Percentiles rank a stretch among this genome's conserved stretches.
Conservation (phyloP, 2,888 invertebrate species). For the Cantharis rufa region DNA sequence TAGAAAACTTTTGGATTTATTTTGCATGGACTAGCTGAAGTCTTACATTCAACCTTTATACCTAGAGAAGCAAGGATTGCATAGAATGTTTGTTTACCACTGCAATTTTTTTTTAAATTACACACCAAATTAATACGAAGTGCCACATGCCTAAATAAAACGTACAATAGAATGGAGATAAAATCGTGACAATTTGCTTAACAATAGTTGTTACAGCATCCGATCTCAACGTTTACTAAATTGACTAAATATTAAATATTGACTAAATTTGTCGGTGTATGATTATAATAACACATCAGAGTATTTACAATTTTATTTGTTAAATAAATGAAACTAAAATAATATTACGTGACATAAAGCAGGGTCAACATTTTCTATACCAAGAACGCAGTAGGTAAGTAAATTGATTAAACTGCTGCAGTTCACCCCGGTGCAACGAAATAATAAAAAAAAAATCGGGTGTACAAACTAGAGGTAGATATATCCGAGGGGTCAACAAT, state of each 20-base stretch:
- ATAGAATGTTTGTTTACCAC: background rate
- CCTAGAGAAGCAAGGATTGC: background rate
- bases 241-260: background rate
- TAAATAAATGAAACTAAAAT: background rate
- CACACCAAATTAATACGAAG: background rate
- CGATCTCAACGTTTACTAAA: background rate
- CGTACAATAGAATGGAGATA: background rate
- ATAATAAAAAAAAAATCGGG: background rate
- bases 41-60: no score
- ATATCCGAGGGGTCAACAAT: constrained; percentile 42
- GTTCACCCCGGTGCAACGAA: background rate
- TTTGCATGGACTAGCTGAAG: no score
- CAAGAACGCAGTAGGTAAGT: background rate
- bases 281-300: background rate
- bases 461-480: background rate
- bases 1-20: no score
- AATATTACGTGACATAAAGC: background rate
- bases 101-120: background rate
- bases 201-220: background rate
- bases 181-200: background rate
- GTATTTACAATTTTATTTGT: background rate
- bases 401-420: background rate
- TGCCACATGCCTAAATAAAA: background rate
- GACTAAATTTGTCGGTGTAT: background rate
- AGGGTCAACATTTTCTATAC: background rate